Base-by-base conservation (phyloP, 1,140 invertebrate genomes). In the Apis florea region DNA sequence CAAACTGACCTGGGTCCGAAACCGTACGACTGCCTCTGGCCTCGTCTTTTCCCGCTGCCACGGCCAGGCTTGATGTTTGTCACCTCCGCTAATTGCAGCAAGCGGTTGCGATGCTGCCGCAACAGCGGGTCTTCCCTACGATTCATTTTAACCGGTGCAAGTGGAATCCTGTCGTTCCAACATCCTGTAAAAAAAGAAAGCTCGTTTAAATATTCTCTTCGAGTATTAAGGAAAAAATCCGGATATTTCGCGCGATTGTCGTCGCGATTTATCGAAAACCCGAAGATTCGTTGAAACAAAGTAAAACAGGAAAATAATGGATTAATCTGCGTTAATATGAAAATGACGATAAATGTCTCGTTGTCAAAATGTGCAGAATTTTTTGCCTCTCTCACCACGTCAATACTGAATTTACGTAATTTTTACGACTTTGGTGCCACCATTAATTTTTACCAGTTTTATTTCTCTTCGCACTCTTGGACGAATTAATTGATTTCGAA, bases 61-160 rank as follows among this genome's bases (percentile, higher is more conserved):
- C 89, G 92, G 63, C 92, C 92, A 75, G 90, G 92, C 83, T 92
- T 93, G 83, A 93, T 92, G 73, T 93, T 93, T 19, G 92, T 92
- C 80, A 90, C 88, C 83, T 93, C 93, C 53, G 92, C 93, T 73
- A 93, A 89, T 89, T 93, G 92, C 89, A 93, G 90, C 87, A 93
- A 82, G 64, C 92, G 92, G 88, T 83, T 92, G 70, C 90, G 91
- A 89, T 93, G 92, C 90, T 93, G 92, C 89, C 90, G 92, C 73
- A 93, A 90, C 90, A 92, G 89, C 88, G 92, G 89, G 85, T 93
- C 92, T 78, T 93, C 92, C 79, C 88, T 89, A 70, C 91, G 90
- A 90, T 91, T 93, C 92, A 93, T 93, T 91, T 88, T 92, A 90
- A 84, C 80, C 88, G 90, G 64, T 87, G 87, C 75, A 88, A 83